Evolutionary conservation across 2,797 vertebrate species (phyloP), one percentile per base, ranked within the genome.

Genomic region (Labroides dimidiatus): DNA sequence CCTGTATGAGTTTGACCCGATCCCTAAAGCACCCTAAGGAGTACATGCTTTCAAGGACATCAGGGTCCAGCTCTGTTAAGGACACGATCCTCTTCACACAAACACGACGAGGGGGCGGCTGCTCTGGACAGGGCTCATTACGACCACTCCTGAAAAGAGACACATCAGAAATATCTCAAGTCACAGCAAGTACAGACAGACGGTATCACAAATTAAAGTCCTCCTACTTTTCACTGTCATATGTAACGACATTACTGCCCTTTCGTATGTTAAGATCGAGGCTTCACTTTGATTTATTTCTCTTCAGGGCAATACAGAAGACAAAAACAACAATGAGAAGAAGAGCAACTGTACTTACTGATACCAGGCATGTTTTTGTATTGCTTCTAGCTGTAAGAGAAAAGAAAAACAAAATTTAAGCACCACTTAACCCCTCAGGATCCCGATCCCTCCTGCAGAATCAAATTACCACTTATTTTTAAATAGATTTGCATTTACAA

Each of bases 291-390:
- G 11, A 13, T 39, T 12, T 39, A 2, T 33, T 33, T 33, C 5
- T 33, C 30, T 9, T 33, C 10, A 49, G 24, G 42, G 2, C 1
- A 44, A 24, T 17, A 14, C 37, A 12, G 13, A 14, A 14, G 23
- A 7, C 5, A 20, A 44, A 20, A 30, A 21, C 21, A 8, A 2
- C 14, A 8, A 5, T 1, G 60, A 61, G 41, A 55, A 43, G 19
- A 2, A 55, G 36, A 52, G 39, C 14, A 2, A 21, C 36, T 49
- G 47, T 93, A 97, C 96, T 96, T 91, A 97, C 96, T 95, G 93
- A 86, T 97, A 97, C 96, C 96, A 97, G 56, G 94, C 63, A 72
- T 97, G 96, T 87, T 96, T 97, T 87, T 97, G 96, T 90, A 97
- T 97, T 92, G 95, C 95, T 88, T 96, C 96, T 80, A 96, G 93